Evolutionary conservation across 2,888 invertebrate genomes (phyloP), one percentile per base, ranked within the genome.

Genomic region (Ichneumon xanthorius): DNA sequence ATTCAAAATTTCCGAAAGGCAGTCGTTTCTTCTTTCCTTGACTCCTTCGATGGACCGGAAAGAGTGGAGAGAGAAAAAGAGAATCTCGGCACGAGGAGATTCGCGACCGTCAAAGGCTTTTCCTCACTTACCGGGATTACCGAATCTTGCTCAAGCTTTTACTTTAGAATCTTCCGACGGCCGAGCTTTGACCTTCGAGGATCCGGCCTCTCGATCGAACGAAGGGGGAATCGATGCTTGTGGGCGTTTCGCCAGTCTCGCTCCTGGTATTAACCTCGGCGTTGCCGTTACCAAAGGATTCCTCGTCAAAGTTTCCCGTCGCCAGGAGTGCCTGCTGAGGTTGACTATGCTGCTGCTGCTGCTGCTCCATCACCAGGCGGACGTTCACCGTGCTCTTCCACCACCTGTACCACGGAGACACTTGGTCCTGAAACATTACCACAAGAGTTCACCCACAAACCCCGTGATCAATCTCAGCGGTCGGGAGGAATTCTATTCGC

Each of bases 341-440:
- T 85, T 85, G 82, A 71, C 30, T 61, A n/a, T n/a, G n/a, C n/a
- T n/a, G n/a, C n/a, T 85, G 70, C 83, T 95, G 95, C 14, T 45
- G 45, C 2, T 95, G 95, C 2, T 95, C 94, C 88, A 96, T 93
- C 22, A 96, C 92, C 19, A 96, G 93, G 68, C 95, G 94, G 63
- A 96, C 96, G 90, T 96, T 96, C 26, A 96, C 96, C 53, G 96
- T 96, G 73, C 95, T 95, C 50, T 95, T 95, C 93, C 96, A 95
- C 96, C 96, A 97, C 63, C 95, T 94, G 91, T 96, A 96, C 96
- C 97, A 97, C 89, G 96, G 96, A 19, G 95, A 94, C 89, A 96
- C 95, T 89, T 96, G 96, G 89, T 96, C 96, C 92, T 93, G 90
- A 71, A 88, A 89, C 61, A 83, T 77, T 67, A 53, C 76, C 26